Base-by-base conservation (phyloP, 2,113 vertebrate genomes). In the Poecilia latipinna region DNA sequence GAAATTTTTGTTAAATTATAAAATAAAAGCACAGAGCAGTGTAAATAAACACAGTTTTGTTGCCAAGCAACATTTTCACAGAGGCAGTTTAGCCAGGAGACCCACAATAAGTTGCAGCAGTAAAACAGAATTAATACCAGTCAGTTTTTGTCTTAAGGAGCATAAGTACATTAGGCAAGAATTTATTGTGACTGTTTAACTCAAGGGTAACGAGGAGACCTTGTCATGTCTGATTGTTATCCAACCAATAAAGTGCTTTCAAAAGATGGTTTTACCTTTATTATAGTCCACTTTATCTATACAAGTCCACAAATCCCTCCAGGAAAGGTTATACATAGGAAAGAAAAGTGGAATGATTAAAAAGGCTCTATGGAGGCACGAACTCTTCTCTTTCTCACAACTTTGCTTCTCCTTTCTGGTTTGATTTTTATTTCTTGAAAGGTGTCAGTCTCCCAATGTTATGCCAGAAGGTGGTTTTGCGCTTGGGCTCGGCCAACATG, bases 401-500 rank as follows among this genome's bases (percentile, higher is more conserved):
- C 62, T 62, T n/a, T 44, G 35, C 0, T 60, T 68, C 48, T n/a
- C 44, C 1, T 17, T 4, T 57, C 15, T 39, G 17, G 8, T 61
- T 28, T 1, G 5, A 29, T 5, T 39, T 67, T 72, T 72, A 98
- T 90, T 98, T 99, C 79, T 96, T 96, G 94, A 99, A 99, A 4
- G 97, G 96, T 0, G 97, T 96, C 93, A 99, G 94, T 86, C 96
- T 93, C 89, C 97, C 97, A 68, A 98, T 97, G 93, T 96, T 98
- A 91, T 99, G 97, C 97, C 97, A 98, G 94, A 99, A 99, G 90
- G 97, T 96, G 71, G 96, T 95, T 92, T 98, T 98, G 91, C 96
- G 95, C 85, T 97, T 98, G 86, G 97, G 97, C 89, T 98, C 96
- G 3, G 96, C 96, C 93, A 98, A 86, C 95, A 97, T 95, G 92